Conservation (phyloP, 2,888 invertebrate species). For the Ecdyonurus torrentis region DNA sequence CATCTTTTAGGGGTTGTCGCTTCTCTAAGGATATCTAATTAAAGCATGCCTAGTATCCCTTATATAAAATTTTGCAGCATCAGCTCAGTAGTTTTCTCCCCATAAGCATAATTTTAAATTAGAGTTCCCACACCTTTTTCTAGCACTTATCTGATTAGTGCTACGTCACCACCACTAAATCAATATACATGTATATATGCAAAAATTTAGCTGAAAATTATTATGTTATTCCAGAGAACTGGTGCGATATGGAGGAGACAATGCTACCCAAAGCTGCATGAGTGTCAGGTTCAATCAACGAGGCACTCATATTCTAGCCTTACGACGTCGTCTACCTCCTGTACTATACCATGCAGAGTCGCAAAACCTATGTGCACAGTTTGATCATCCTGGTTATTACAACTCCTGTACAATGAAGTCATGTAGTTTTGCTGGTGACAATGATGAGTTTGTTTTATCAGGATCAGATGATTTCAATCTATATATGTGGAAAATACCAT, state of each 20-base stretch:
- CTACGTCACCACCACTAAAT: too few relatives aligned
- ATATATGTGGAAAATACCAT: slow-evolving; percentile 81
- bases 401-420: slow-evolving; percentile 97
- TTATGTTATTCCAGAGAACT: too few relatives aligned
- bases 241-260: slow-evolving; percentile 44
- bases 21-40: too few relatives aligned
- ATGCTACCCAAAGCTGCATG: slow-evolving; percentile 61
- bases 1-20: too few relatives aligned
- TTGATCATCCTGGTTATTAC: slow-evolving; percentile 80
- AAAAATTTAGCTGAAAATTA: too few relatives aligned
- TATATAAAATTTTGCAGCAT: too few relatives aligned
- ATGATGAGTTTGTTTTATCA: slow-evolving; percentile 76
- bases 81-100: too few relatives aligned
- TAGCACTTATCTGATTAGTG: too few relatives aligned
- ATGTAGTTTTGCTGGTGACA: slow-evolving; percentile 80
- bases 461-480: slow-evolving; percentile 93
- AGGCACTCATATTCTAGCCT: slow-evolving; percentile 61
- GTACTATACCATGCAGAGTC: slow-evolving; percentile 52
- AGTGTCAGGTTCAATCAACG: slow-evolving; percentile 74
- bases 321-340: slow-evolving; percentile 73
- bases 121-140: too few relatives aligned
- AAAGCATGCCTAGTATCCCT: too few relatives aligned
- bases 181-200: too few relatives aligned
- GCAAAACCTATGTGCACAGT: slow-evolving; percentile 59
- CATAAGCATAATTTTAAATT: too few relatives aligned